Evolutionary conservation across 2,888 invertebrate species (phyloP).

Genomic region (Artemia sinica): DNA sequence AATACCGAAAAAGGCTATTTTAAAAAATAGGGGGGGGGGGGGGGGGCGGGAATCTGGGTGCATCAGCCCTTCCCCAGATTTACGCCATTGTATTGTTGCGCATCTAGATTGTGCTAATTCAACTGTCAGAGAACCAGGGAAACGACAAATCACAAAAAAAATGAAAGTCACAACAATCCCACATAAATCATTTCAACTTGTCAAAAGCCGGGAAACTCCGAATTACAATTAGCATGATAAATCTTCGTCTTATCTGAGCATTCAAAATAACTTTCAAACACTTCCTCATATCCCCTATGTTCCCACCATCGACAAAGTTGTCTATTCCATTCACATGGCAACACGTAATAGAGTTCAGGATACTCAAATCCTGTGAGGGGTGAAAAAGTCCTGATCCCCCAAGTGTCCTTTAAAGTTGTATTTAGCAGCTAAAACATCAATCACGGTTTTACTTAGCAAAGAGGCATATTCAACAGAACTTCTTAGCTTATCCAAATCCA

Average conservation of each 20-base stretch:
- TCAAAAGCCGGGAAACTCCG: constrained; percentile 39
- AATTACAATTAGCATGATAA: constrained; percentile 58
- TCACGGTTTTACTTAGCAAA: constrained; percentile 31
- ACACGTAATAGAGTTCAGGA: constrained; percentile 48
- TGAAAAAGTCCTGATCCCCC: constrained; percentile 67
- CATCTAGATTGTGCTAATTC: background rate
- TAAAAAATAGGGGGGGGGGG: too few relatives aligned
- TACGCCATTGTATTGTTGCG: background rate
- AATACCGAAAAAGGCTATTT: too few relatives aligned
- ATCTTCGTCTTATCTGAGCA: constrained; percentile 47
- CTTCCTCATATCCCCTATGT: constrained; percentile 50
- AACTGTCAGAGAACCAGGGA: background rate
- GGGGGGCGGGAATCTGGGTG: too few relatives aligned
- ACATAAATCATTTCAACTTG: constrained; percentile 2
- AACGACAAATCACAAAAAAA: background rate
- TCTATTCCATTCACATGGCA: constrained; percentile 61
- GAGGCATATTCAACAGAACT: constrained; percentile 42
- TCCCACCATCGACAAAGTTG: constrained; percentile 68
- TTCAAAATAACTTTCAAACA: constrained; percentile 50
- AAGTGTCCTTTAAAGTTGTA: constrained; percentile 44
- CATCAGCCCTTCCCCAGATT: too few relatives aligned
- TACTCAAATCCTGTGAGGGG: constrained; percentile 49
- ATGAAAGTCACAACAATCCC: background rate
- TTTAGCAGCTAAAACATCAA: constrained; percentile 30
- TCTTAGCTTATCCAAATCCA: constrained; percentile 48